These are phyloP conservation scores for Oscheius sp. DNA, from an alignment of 2,888 invertebrate genomes.

Conservation along the genomic window DNA sequence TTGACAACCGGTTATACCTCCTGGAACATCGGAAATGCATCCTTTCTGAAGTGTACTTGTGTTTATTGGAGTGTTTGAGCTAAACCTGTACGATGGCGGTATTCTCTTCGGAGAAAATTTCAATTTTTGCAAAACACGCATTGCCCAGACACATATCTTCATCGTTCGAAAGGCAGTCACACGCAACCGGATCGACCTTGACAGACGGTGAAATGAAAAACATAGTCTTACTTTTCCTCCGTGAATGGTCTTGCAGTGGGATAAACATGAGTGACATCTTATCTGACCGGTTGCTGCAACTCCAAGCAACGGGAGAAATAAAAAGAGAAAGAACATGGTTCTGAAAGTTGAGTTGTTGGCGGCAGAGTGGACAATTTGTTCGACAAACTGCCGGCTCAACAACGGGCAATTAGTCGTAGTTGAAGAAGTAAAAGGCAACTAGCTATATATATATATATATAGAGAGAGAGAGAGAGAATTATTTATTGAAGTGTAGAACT, in stretches of 20 bases:
- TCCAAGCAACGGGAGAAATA: slow-evolving; percentile 18
- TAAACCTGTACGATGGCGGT: slow-evolving; percentile 67
- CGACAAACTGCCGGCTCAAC: slow-evolving; percentile 7
- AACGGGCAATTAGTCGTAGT: slow-evolving; percentile 25
- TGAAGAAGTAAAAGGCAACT: slow-evolving; percentile 13
- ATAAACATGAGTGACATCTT: slow-evolving; percentile 65
- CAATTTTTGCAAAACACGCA: slow-evolving; percentile 58
- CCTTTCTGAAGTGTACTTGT: slow-evolving; percentile 59
- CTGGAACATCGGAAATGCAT: slow-evolving; percentile 63
- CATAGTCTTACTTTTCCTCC: slow-evolving; percentile 35
- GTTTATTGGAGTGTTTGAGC: background rate
- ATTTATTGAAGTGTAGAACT: background rate
- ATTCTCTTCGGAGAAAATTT: slow-evolving; percentile 60
- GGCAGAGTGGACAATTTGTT: background rate
- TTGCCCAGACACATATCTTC: slow-evolving; percentile 53
- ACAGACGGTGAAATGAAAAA: slow-evolving; percentile 18
- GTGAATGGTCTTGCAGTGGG: slow-evolving; percentile 57
- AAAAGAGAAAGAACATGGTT: slow-evolving; percentile 15
- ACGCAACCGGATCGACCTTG: slow-evolving; percentile 58
- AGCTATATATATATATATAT: background rate
- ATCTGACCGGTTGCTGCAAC: slow-evolving; percentile 7
- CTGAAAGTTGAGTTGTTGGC: background rate
- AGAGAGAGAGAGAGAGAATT: background rate
- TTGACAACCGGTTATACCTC: slow-evolving; percentile 64
- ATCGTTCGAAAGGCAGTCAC: slow-evolving; percentile 60